phyloP scores from a whole-genome alignment of 2,113 vertebrate species.

The Gulo gulo region DNA sequence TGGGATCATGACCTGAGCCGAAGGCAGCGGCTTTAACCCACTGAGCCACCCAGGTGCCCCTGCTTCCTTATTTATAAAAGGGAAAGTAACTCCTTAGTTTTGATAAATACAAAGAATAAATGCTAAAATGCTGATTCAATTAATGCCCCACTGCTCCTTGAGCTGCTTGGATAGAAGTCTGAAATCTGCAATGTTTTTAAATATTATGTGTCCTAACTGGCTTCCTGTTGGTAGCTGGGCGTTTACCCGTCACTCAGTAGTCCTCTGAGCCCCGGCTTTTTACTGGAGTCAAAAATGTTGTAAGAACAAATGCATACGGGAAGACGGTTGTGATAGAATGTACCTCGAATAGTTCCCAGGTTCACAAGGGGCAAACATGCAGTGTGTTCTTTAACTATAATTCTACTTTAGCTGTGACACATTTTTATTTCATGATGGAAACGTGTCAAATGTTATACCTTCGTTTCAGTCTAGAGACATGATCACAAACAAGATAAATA shows the following conservation, averaged over 20 bases:
- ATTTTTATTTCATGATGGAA: background rate
- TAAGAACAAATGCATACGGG: background rate
- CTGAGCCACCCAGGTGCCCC: no score
- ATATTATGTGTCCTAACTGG: background rate
- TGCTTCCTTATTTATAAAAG: background rate
- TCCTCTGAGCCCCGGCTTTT: background rate
- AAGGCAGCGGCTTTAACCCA: no score
- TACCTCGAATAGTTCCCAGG: background rate
- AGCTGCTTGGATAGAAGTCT: background rate
- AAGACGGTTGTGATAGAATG: background rate
- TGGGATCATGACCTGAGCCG: no score
- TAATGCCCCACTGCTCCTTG: background rate
- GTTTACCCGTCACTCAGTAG: background rate
- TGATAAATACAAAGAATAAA: constrained; percentile 11
- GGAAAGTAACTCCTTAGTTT: background rate
- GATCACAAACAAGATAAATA: background rate
- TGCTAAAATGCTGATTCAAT: background rate
- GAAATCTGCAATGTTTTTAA: background rate
- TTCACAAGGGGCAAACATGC: background rate
- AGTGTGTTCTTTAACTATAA: background rate
- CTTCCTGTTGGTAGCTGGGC: background rate
- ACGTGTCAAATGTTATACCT: background rate
- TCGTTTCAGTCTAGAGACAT: background rate
- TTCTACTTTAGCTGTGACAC: background rate
- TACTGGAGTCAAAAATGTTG: background rate